Base-by-base conservation (phyloP, 2,113 vertebrate species). In the Hoplias malabaricus region DNA sequence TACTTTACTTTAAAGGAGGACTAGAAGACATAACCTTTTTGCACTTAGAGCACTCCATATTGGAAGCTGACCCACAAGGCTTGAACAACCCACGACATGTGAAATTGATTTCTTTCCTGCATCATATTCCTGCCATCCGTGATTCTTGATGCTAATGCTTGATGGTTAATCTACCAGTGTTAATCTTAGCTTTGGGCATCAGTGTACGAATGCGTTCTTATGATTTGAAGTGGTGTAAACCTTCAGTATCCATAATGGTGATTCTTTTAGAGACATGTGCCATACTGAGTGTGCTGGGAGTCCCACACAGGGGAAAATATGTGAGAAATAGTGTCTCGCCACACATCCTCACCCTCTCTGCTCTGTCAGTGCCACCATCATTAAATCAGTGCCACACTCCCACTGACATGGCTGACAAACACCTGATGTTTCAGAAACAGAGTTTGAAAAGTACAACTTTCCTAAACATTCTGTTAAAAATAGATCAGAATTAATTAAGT, bases 251-350 rank as follows among this genome's bases (percentile, higher is more conserved):
- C 57, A 53, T 75, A 12, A 14, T 19, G 23, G 48, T 25, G 36
- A 62, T 69, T 31, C 19, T 63, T 42, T 14, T 40, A 34, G 27
- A 61, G 70, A 36, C 14, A 29, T 50, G 69, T 71, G 25, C 72
- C 81, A 79, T 75, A 71, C 23, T 75, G 81, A 75, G 76, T 75
- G 68, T 48, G 34, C 42, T 76, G 73, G 50, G 66, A 74, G 70
- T 65, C 48, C 74, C 78, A n/a, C 69, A 63, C 69, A 16, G 48
- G 46, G 74, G 75, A 80, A 74, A 83, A 80, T 83, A 83, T 73
- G 63, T 77, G 48, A 74, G 50, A 83, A 78, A 83, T 83, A 73
- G 70, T 65, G 56, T 79, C 67, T 53, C 33, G 29, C 77, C 43
- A 83, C 59, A 80, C 42, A 71, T 70, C 56, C 66, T 62, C 21